Evolutionary conservation across 2,113 vertebrate species (phyloP), one percentile per base, ranked within the genome.

Genomic region (Nerophis ophidion): DNA sequence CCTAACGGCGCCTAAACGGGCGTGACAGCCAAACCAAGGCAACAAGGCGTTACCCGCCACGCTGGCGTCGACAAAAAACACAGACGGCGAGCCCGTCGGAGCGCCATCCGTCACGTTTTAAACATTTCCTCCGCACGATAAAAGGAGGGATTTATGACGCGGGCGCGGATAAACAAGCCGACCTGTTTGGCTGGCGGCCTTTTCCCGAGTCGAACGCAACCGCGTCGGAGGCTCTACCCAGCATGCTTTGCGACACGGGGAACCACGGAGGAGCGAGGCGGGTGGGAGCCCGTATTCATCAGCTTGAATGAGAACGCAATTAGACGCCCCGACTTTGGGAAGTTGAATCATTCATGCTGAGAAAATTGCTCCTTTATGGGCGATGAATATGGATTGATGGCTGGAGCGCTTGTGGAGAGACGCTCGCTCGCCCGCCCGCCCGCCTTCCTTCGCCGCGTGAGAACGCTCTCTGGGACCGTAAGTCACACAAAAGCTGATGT

Each of bases 311-410:
- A 64, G 75, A 82, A 77, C 12, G 65, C 14, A 55, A 78, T 81
- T 70, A 79, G 79, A 48, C 34, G 36, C 64, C 61, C 60, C 38
- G 66, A 66, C 77, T 74, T 81, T 68, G 63, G 58, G 63, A 82
- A 62, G 78, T 84, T 89, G 74, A 87, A 87, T 87, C 83, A 87
- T 89, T 90, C 77, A 86, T 84, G 83, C 81, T 68, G 69, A 72
- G 71, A 85, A 89, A 89, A 87, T 84, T 87, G 85, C 75, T 85
- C 83, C 85, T 87, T 87, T 89, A 87, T 88, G 84, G 80, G 83
- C 82, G 81, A 89, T 87, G 87, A 89, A 90, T 89, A 88, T 90
- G 89, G 85, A 91, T 88, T 88, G 66, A 77, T 66, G 53, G 46
- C 74, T 86, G 80, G 81, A 84, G 76, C 83, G 87, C 84, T 83